Evolutionary conservation across 2,888 invertebrate genomes (phyloP).

Genomic region (Drosophila ustulata): DNA sequence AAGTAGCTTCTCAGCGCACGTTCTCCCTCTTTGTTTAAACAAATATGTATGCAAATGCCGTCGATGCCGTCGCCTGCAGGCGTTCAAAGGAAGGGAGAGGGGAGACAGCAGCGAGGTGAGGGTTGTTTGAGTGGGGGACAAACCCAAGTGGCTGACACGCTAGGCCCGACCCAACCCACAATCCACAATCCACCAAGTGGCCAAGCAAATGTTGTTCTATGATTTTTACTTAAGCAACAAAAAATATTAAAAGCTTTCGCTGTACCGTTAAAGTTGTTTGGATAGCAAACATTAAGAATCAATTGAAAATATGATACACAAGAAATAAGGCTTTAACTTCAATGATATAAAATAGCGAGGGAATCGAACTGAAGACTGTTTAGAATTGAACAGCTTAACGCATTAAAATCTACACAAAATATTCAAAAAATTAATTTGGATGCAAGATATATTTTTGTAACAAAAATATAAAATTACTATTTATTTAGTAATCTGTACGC

Average conservation of each 20-base stretch:
- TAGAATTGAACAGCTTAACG: background rate
- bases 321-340: background rate
- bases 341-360: background rate
- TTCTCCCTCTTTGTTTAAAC: conserved; percentile 18
- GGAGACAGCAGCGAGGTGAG: background rate
- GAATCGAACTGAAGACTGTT: background rate
- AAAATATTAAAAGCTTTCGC: conserved; percentile 17
- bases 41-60: conserved; percentile 50
- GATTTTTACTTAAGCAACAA: conserved; percentile 11
- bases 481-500: too few relatives aligned
- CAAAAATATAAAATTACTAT: background rate
- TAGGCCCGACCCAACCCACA: conserved; percentile 8
- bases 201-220: conserved; percentile 33
- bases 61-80: conserved; percentile 43
- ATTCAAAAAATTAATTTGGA: background rate
- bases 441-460: background rate
- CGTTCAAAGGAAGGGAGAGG: background rate
- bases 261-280: conserved; percentile 4
- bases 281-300: conserved; percentile 6
- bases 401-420: background rate
- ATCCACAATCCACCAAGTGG: conserved; percentile 35
- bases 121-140: conserved; percentile 12
- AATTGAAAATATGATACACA: conserved; percentile 2
- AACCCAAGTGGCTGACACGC: conserved; percentile 35
- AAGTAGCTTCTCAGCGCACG: conserved; percentile 15